Evolutionary conservation across 2,797 vertebrate species (phyloP).

Genomic region (Falco biarmicus): DNA sequence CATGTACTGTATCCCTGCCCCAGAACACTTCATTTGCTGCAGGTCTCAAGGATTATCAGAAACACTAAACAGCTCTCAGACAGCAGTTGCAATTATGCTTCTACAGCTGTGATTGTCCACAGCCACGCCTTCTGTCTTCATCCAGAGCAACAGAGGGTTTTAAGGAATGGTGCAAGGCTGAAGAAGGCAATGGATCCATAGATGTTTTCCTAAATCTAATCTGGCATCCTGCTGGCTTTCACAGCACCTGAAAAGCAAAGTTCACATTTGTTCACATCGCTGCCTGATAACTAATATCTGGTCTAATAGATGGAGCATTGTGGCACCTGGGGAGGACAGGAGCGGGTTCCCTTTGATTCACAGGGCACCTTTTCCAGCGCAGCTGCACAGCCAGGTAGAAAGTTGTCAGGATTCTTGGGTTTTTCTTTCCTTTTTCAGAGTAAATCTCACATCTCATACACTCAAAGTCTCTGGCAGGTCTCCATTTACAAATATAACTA

Average conservation of each 20-base stretch:
- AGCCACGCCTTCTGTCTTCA: background rate
- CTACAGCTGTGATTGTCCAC: slow-evolving; percentile 7
- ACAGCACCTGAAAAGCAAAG: slow-evolving; percentile 31
- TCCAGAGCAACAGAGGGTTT: background rate
- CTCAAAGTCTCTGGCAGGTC: background rate
- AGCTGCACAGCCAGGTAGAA: background rate
- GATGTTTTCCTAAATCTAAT: slow-evolving; percentile 1
- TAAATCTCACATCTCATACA: background rate
- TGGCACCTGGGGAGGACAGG: background rate
- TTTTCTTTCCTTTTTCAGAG: background rate
- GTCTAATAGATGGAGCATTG: background rate
- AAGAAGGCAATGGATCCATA: background rate
- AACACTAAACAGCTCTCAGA: slow-evolving; percentile 37
- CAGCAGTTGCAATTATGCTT: slow-evolving; percentile 21
- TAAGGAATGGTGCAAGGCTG: background rate
- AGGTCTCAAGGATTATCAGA: slow-evolving; percentile 6
- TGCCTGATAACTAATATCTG: slow-evolving; percentile 15
- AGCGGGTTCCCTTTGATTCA: slow-evolving; percentile 9
- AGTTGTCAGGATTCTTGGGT: background rate
- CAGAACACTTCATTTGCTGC: background rate
- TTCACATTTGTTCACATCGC: background rate
- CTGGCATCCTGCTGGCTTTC: slow-evolving; percentile 51
- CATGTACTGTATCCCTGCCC: background rate
- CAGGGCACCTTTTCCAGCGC: background rate
- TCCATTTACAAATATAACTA: background rate